Evolutionary conservation across 2,797 vertebrate genomes (phyloP).

Genomic region (Gymnocypris eckloni): DNA sequence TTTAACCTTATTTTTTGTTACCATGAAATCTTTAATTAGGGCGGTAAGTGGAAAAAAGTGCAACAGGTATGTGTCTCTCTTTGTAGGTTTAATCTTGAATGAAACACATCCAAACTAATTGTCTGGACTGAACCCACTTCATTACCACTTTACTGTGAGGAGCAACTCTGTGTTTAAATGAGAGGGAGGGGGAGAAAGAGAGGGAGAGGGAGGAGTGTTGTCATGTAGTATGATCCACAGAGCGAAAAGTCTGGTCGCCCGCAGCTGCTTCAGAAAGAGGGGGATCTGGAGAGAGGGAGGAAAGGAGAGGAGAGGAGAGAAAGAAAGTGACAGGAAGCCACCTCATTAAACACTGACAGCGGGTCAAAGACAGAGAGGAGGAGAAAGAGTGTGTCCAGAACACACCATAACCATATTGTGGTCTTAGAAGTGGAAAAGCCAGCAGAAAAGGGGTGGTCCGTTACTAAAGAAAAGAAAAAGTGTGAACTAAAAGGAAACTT

Average conservation of each 20-base stretch:
- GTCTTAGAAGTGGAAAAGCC: slow-evolving; percentile 34
- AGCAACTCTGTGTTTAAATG: background rate
- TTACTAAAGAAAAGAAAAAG: slow-evolving; percentile 26
- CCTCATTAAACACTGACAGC: slow-evolving; percentile 78
- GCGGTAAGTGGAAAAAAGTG: background rate
- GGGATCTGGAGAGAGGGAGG: slow-evolving; percentile 29
- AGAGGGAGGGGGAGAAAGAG: slow-evolving; percentile 26
- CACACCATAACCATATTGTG: slow-evolving; percentile 35
- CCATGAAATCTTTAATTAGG: background rate
- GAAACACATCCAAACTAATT: background rate
- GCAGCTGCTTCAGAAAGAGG: slow-evolving; percentile 64
- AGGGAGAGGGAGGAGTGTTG: slow-evolving; percentile 41
- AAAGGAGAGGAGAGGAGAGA: slow-evolving; percentile 23
- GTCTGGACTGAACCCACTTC: slow-evolving; percentile 22
- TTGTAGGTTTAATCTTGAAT: background rate
- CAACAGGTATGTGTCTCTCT: background rate
- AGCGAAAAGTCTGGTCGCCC: slow-evolving; percentile 65
- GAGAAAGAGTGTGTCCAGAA: slow-evolving; percentile 54
- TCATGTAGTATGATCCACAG: slow-evolving; percentile 59
- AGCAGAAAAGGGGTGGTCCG: slow-evolving; percentile 33
- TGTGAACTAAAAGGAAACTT: slow-evolving; percentile 42
- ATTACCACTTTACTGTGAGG: slow-evolving; percentile 21
- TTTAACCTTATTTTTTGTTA: background rate
- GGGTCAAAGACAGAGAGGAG: slow-evolving; percentile 69
- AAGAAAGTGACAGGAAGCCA: slow-evolving; percentile 67